These are phyloP conservation scores for Sinocyclocheilus anshuiensis DNA, from an alignment of 2,113 vertebrate genomes.

Conservation along the genomic window DNA sequence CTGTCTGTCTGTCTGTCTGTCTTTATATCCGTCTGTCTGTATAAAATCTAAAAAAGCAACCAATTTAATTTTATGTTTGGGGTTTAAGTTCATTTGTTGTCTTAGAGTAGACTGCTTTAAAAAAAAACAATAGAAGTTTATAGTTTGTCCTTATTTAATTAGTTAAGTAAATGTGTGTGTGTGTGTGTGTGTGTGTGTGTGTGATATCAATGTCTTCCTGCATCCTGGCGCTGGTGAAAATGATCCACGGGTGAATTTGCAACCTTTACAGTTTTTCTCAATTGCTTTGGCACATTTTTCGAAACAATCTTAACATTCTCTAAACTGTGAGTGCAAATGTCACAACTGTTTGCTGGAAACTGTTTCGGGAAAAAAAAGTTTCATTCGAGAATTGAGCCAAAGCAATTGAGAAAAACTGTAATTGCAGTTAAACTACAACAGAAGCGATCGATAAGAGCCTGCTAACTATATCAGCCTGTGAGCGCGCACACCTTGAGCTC, in stretches of 20 bases:
- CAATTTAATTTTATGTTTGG: background rate
- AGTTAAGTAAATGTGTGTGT: background rate
- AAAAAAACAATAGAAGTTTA: background rate
- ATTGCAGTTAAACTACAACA: slow-evolving; percentile 76
- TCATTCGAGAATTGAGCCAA: too few species aligned
- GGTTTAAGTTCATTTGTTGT: background rate
- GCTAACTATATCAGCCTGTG: slow-evolving; percentile 19
- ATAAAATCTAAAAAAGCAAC: background rate
- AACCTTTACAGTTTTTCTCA: too few species aligned
- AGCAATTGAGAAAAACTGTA: too few species aligned
- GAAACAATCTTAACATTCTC: too few species aligned
- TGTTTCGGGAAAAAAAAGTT: too few species aligned
- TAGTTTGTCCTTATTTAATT: background rate
- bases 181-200: slow-evolving; percentile 39
- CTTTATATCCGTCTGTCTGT: background rate
- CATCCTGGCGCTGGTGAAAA: slow-evolving; percentile 66
- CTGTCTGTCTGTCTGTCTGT: background rate
- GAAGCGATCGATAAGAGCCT: slow-evolving; percentile 73
- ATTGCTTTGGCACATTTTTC: too few species aligned
- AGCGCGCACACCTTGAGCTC: background rate
- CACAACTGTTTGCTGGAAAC: too few species aligned
- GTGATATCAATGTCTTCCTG: slow-evolving; percentile 57
- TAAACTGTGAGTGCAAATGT: too few species aligned
- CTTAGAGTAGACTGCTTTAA: background rate
- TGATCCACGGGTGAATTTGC: slow-evolving; percentile 68